A percentile compares a stretch with the other conserved stretches of the same genome.
Evolutionary conservation across 37 sponge, comb jelly and placozoan genomes (phyloP).

Genomic region (Theonella swinhoei): DNA sequence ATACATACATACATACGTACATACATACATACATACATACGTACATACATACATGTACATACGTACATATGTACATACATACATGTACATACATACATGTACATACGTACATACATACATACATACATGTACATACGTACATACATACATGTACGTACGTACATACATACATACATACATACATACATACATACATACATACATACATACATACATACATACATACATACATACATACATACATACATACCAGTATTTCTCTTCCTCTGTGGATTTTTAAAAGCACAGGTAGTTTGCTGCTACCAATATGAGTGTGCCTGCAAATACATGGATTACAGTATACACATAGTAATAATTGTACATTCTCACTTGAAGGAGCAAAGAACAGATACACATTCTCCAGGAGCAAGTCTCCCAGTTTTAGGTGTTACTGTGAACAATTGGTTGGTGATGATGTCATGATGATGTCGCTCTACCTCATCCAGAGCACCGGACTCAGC

Average conservation of each 20-base stretch:
- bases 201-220: too few species aligned
- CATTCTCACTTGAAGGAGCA: constrained; percentile 64
- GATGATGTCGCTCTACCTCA: constrained; percentile 74
- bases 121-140: too few species aligned
- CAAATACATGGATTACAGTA: neutral
- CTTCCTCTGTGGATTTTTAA: constrained; percentile 83
- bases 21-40: too few species aligned
- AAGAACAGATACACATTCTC: constrained; percentile 54
- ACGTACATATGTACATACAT: too few species aligned
- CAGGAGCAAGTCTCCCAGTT: constrained; percentile 75
- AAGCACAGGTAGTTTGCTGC: constrained; percentile 66
- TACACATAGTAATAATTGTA: neutral
- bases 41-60: too few species aligned
- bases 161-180: too few species aligned
- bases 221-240: too few species aligned
- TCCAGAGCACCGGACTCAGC: constrained; percentile 86
- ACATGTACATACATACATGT: too few species aligned
- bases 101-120: too few species aligned
- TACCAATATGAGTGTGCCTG: constrained; percentile 62
- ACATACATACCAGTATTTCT: constrained; percentile 80
- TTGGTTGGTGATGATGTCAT: constrained; percentile 64
- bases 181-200: too few species aligned
- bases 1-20: too few species aligned
- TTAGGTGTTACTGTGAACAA: constrained; percentile 81
- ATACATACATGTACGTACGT: too few species aligned